phyloP scores from a whole-genome alignment of 2,888 invertebrate genomes.

The Hirtodrosophila histrioides region DNA sequence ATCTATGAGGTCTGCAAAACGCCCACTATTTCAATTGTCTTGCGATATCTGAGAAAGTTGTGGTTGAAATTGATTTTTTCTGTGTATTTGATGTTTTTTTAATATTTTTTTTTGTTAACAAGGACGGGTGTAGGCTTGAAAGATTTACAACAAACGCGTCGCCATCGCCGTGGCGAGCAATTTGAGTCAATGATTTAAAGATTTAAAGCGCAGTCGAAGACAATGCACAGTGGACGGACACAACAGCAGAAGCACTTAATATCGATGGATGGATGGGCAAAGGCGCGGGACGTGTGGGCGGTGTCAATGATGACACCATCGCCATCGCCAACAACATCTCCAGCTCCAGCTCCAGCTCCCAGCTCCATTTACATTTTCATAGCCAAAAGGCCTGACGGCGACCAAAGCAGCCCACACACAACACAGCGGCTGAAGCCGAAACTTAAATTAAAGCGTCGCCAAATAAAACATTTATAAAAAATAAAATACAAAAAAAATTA shows the following conservation, averaged over 20 bases:
- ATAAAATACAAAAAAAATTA: constrained; percentile 15
- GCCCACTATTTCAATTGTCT: constrained; percentile 22
- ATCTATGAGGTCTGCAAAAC: background rate
- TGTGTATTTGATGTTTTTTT: background rate
- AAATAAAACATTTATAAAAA: constrained; percentile 21
- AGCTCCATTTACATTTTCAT: constrained; percentile 28
- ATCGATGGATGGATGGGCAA: background rate
- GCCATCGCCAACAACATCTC: background rate
- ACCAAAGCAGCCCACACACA: constrained; percentile 34
- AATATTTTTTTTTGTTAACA: constrained; percentile 26
- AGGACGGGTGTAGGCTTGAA: constrained; percentile 64
- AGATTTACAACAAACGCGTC: constrained; percentile 4
- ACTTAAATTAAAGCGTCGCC: constrained; percentile 23
- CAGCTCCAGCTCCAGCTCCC: constrained; percentile 10
- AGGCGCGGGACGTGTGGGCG: constrained; percentile 13
- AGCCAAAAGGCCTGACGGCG: constrained; percentile 21
- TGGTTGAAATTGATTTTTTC: constrained; percentile 22
- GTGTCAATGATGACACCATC: constrained; percentile 77
- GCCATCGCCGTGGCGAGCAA: background rate
- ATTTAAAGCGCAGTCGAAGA: constrained; percentile 10
- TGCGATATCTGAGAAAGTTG: constrained; percentile 1
- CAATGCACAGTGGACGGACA: constrained; percentile 29
- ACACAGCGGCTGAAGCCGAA: constrained; percentile 15
- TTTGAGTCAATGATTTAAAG: constrained; percentile 27
- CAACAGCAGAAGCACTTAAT: background rate